A percentile compares a stretch with the other conserved stretches of the same genome.
Evolutionary conservation across 2,888 invertebrate species (phyloP).

Genomic region (Boloria selene): DNA sequence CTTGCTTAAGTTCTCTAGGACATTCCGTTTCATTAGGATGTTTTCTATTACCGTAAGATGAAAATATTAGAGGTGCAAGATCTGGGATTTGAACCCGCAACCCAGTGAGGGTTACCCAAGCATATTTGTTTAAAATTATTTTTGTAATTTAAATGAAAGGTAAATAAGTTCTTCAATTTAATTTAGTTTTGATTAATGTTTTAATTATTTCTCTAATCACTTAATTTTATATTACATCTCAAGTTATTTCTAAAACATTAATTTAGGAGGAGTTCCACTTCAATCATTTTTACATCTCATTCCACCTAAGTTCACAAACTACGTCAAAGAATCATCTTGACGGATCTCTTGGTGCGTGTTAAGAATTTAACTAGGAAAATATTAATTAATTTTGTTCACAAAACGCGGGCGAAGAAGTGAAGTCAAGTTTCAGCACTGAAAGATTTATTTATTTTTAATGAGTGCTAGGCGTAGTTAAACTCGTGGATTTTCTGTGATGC

Average conservation of each 20-base stretch:
- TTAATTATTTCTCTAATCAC: neutral
- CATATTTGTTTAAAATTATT: too few relatives aligned
- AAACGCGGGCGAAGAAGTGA: neutral
- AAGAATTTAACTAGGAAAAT: constrained; percentile 23
- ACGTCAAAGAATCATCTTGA: constrained; percentile 13
- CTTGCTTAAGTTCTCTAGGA: too few relatives aligned
- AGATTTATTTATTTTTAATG: constrained; percentile 25
- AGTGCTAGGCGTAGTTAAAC: neutral
- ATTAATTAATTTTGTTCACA: constrained; percentile 18
- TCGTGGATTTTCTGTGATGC: constrained; percentile 2
- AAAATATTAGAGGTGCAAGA: too few relatives aligned
- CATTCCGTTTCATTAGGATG: too few relatives aligned
- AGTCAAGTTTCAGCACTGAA: constrained; percentile 13
- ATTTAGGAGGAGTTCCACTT: neutral
- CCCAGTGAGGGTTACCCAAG: too few relatives aligned
- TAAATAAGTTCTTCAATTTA: too few relatives aligned
- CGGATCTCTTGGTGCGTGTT: constrained; percentile 10
- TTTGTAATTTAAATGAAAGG: too few relatives aligned
- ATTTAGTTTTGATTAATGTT: too few relatives aligned
- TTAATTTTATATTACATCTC: neutral
- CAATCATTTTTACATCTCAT: constrained; percentile 14
- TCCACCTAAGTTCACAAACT: constrained; percentile 7
- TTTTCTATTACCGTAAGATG: too few relatives aligned
- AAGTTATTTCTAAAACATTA: neutral
- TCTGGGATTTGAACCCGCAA: too few relatives aligned